Conservation (phyloP, 2,888 invertebrate genomes). For the Ennomos erosarius region DNA sequence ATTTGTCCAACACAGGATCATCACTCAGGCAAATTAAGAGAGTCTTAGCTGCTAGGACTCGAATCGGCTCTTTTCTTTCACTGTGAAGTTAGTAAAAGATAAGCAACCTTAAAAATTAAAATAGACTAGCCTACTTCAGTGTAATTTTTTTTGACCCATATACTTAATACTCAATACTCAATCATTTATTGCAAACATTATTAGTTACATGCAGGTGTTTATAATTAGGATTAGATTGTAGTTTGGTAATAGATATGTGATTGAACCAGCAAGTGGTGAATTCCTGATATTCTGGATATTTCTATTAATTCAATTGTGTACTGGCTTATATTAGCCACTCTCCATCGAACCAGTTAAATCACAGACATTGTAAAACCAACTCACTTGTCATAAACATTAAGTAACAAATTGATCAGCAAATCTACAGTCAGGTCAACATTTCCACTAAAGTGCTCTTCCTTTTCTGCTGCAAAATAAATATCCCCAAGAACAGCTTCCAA, state of each 20-base stretch:
- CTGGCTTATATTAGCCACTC: too few relatives aligned
- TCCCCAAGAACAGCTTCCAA: slow-evolving; percentile 90
- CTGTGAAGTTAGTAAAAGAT: slow-evolving; percentile 60
- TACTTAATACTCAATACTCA: too few relatives aligned
- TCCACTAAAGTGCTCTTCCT: slow-evolving; percentile 86
- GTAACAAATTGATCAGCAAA: slow-evolving; percentile 87
- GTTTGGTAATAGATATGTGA: too few relatives aligned
- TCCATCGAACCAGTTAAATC: too few relatives aligned
- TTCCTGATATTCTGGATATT: too few relatives aligned
- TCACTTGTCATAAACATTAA: slow-evolving; percentile 89
- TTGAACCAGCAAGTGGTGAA: too few relatives aligned
- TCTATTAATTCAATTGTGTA: too few relatives aligned
- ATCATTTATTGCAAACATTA: too few relatives aligned
- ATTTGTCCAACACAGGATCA: slow-evolving; percentile 86
- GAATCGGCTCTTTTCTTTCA: slow-evolving; percentile 85
- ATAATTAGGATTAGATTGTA: too few relatives aligned
- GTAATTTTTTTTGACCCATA: neutral
- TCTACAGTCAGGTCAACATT: slow-evolving; percentile 88
- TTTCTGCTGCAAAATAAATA: slow-evolving; percentile 90
- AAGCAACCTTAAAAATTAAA: too few relatives aligned
- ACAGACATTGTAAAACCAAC: slow-evolving; percentile 32
- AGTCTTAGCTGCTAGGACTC: slow-evolving; percentile 89
- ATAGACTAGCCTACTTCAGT: too few relatives aligned
- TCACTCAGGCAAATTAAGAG: slow-evolving; percentile 88
- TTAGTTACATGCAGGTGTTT: too few relatives aligned